Evolutionary conservation across 2,888 invertebrate species (phyloP).

Genomic region (Lithosia quadra): DNA sequence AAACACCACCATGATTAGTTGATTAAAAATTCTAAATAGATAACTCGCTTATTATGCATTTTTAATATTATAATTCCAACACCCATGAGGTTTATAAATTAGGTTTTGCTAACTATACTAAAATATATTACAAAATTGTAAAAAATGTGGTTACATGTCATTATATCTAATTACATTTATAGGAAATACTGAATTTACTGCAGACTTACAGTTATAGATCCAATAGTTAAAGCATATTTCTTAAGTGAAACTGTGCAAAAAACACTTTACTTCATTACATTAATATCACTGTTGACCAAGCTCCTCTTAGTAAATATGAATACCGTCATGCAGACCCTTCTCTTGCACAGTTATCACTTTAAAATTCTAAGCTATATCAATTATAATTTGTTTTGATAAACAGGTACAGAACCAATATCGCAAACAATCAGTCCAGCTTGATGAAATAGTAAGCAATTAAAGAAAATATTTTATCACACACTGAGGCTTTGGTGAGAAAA

Average conservation of each 20-base stretch:
- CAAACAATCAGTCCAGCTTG: constrained; percentile 45
- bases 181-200: constrained; percentile 80
- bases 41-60: constrained; percentile 62
- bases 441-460: constrained; percentile 39
- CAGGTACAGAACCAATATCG: constrained; percentile 54
- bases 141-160: constrained; percentile 75
- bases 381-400: constrained; percentile 49
- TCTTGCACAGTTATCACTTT: constrained; percentile 80
- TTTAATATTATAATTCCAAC: constrained; percentile 69
- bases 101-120: constrained; percentile 81
- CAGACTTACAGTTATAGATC: constrained; percentile 71
- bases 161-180: constrained; percentile 79
- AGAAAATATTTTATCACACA: constrained; percentile 38
- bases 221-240: constrained; percentile 71
- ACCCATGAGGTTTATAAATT: constrained; percentile 68
- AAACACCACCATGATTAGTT: constrained; percentile 59
- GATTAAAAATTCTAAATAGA: constrained; percentile 47
- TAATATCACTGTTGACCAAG: constrained; percentile 81
- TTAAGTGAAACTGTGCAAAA: constrained; percentile 80
- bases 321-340: constrained; percentile 67
- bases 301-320: constrained; percentile 68
- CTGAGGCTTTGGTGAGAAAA: constrained; percentile 54
- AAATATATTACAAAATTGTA: constrained; percentile 82
- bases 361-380: constrained; percentile 62
- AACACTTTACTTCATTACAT: constrained; percentile 68